phyloP scores from a whole-genome alignment of 2,888 invertebrate species.

The Camptogramma bilineatum region DNA sequence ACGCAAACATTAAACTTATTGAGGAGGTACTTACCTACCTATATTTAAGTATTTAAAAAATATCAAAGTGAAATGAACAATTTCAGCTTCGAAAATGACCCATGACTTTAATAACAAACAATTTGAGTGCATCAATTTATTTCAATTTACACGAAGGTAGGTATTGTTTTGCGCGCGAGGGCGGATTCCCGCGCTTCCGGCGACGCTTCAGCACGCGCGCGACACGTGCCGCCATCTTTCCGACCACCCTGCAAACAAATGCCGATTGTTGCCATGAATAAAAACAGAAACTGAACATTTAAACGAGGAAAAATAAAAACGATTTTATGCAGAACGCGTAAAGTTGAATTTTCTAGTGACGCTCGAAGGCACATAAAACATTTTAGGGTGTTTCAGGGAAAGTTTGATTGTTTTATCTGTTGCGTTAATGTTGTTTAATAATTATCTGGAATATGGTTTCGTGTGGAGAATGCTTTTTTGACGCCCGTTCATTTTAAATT shows the following conservation, averaged over 20 bases:
- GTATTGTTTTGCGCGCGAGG: conserved; percentile 76
- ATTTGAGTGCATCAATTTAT: conserved; percentile 80
- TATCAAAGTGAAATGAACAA: not conserved
- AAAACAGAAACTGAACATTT: conserved; percentile 48
- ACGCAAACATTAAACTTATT: no score
- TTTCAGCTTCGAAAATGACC: conserved; percentile 48
- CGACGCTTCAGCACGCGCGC: conserved; percentile 77
- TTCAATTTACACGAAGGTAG: conserved; percentile 80
- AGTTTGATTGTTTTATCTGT: conserved; percentile 77
- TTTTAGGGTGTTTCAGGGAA: conserved; percentile 32
- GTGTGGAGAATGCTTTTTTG: conserved; percentile 67
- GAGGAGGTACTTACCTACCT: no score
- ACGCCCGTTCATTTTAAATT: conserved; percentile 61
- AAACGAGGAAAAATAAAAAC: conserved; percentile 32
- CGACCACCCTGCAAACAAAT: conserved; percentile 75
- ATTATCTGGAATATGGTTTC: conserved; percentile 75
- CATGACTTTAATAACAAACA: conserved; percentile 66
- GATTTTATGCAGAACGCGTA: conserved; percentile 36
- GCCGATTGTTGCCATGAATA: conserved; percentile 63
- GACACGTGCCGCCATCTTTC: conserved; percentile 82
- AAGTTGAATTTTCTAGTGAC: conserved; percentile 36
- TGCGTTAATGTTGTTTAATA: conserved; percentile 78
- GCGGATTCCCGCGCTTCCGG: conserved; percentile 77
- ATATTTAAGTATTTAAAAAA: no score
- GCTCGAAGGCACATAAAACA: conserved; percentile 5